Percentiles rank a stretch among this genome's conserved stretches.
Conservation (phyloP, 2,888 invertebrate genomes). For the Scaeva pyrastri region DNA sequence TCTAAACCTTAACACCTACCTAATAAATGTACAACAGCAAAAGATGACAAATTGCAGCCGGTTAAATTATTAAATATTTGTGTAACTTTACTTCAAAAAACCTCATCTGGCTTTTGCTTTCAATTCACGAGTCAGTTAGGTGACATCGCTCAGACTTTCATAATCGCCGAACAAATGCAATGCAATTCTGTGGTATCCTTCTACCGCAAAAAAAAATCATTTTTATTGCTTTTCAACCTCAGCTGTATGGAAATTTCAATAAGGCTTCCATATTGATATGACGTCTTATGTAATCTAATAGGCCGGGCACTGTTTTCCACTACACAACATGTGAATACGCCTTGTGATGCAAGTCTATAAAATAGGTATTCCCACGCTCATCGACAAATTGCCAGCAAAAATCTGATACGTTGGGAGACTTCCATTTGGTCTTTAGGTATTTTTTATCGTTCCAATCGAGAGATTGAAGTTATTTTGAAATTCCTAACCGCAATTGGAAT, state of each 20-base stretch:
- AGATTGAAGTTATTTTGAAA: slow-evolving; percentile 40
- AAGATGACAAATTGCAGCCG: slow-evolving; percentile 15
- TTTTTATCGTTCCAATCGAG: slow-evolving; percentile 24
- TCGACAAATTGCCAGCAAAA: slow-evolving; percentile 32
- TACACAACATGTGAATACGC: slow-evolving; percentile 38
- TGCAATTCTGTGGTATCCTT: slow-evolving; percentile 38
- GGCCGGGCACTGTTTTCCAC: slow-evolving; percentile 5
- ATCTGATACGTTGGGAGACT: slow-evolving; percentile 45
- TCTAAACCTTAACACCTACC: too few relatives aligned
- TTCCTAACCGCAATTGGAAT: slow-evolving; percentile 57
- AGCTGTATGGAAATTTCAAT: slow-evolving; percentile 35
- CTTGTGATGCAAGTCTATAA: slow-evolving; percentile 31
- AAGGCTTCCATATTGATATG: slow-evolving; percentile 54
- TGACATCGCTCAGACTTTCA: slow-evolving; percentile 22
- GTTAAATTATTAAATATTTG: background rate
- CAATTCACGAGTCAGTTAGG: background rate
- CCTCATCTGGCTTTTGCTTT: slow-evolving; percentile 23
- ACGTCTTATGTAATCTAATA: slow-evolving; percentile 63
- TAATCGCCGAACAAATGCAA: slow-evolving; percentile 25
- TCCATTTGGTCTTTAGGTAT: slow-evolving; percentile 27
- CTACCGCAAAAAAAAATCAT: slow-evolving; percentile 25
- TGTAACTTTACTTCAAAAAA: slow-evolving; percentile 8
- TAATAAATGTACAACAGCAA: slow-evolving; percentile 3
- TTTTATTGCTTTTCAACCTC: background rate
- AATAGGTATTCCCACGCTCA: slow-evolving; percentile 35